These are phyloP conservation scores for Polymixis flavicincta DNA, from an alignment of 2,888 invertebrate genomes.

Conservation along the genomic window DNA sequence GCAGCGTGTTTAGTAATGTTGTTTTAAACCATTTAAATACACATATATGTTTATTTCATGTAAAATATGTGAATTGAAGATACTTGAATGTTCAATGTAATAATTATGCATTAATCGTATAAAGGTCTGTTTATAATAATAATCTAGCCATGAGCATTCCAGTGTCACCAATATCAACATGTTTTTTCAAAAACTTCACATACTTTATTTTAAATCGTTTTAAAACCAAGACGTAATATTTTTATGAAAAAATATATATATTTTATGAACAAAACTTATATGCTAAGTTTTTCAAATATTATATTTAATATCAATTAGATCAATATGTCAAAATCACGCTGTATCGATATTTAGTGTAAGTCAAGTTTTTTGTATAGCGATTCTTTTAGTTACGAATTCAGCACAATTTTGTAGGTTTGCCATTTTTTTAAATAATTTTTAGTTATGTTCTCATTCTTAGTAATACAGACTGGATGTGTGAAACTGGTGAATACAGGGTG, in stretches of 20 bases:
- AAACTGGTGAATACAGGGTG: conserved; percentile 31
- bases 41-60: not conserved
- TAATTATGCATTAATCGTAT: not conserved
- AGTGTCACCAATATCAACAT: not conserved
- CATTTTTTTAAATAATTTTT: conserved; percentile 22
- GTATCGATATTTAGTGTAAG: conserved; percentile 54
- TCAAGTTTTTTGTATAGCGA: conserved; percentile 33
- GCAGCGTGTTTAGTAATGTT: conserved; percentile 58
- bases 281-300: not conserved
- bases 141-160: not conserved
- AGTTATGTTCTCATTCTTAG: conserved; percentile 4
- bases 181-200: too few species aligned
- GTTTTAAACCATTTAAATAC: not conserved
- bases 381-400: conserved; percentile 59
- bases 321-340: conserved; percentile 52
- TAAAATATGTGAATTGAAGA: not conserved
- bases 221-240: too few species aligned
- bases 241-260: not conserved
- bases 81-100: conserved; percentile 26
- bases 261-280: not conserved
- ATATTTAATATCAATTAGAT: not conserved
- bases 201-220: not conserved
- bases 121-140: not conserved
- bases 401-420: conserved; percentile 51
- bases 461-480: conserved; percentile 26